Evolutionary conservation across 2,888 invertebrate species (phyloP).

Genomic region (Lithosia quadra): DNA sequence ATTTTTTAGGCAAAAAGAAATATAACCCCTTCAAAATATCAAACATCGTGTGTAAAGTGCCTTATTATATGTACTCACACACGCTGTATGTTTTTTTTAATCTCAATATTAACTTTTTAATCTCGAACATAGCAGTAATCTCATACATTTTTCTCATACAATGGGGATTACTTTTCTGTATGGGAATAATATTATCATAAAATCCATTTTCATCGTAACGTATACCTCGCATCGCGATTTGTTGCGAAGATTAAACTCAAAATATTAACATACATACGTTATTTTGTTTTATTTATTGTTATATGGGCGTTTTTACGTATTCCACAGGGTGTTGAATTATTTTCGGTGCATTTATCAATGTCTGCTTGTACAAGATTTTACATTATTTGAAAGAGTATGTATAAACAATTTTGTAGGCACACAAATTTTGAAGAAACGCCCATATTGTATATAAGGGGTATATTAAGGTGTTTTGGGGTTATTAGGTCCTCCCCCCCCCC

Average conservation of each 20-base stretch:
- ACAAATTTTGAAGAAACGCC: neutral
- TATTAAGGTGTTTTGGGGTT: too few species aligned
- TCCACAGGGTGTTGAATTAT: constrained; percentile 28
- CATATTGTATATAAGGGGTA: neutral
- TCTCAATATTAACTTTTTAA: constrained; percentile 33
- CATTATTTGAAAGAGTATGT: neutral
- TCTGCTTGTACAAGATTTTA: constrained; percentile 20
- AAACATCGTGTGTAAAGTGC: neutral
- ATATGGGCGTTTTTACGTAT: constrained; percentile 24
- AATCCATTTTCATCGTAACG: constrained; percentile 61
- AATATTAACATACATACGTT: constrained; percentile 61
- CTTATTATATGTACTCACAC: neutral
- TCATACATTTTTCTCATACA: constrained; percentile 63
- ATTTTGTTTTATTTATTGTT: constrained; percentile 56
- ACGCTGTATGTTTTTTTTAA: constrained; percentile 6
- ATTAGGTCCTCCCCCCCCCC: too few species aligned
- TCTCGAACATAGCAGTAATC: constrained; percentile 57
- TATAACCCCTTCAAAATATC: neutral
- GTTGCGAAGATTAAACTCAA: constrained; percentile 76
- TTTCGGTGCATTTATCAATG: constrained; percentile 48
- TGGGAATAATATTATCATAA: constrained; percentile 78
- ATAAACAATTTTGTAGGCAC: neutral
- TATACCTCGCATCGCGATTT: constrained; percentile 73
- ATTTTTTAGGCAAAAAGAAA: too few species aligned
- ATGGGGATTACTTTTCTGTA: constrained; percentile 66